phyloP scores from a whole-genome alignment of 2,797 vertebrate species.

The Pipistrellus pipistrellus region DNA sequence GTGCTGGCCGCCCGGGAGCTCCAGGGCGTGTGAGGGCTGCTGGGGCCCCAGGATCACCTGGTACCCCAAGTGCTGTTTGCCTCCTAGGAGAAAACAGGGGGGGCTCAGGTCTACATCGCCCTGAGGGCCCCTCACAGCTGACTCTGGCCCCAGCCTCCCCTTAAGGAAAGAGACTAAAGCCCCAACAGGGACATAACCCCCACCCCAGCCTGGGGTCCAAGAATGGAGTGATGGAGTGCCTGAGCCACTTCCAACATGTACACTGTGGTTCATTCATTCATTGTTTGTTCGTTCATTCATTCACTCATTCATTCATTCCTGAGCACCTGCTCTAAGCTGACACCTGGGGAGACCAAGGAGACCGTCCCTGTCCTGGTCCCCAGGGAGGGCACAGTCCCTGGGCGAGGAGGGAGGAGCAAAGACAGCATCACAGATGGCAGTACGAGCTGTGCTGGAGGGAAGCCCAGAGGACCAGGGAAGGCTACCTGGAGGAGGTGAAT shows the following conservation, averaged over 20 bases:
- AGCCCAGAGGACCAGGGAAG: background rate
- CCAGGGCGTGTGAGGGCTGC: conserved; percentile 88
- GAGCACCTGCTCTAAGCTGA: background rate
- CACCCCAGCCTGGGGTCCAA: background rate
- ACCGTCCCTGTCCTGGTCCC: background rate
- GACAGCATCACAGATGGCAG: background rate
- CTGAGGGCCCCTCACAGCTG: background rate
- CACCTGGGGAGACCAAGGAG: background rate
- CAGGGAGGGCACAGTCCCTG: background rate
- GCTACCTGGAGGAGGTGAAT: conserved; percentile 6
- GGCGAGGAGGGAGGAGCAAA: background rate
- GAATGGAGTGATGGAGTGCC: background rate
- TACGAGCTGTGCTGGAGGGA: background rate
- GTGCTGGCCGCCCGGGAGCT: conserved; percentile 81
- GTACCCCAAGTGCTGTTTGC: conserved; percentile 69
- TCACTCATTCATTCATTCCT: background rate
- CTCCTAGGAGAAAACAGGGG: conserved; percentile 58
- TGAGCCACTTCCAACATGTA: background rate
- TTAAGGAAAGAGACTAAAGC: background rate
- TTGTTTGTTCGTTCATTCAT: no score
- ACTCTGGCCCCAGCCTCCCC: background rate
- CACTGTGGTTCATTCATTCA: no score
- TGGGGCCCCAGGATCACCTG: conserved; percentile 88
- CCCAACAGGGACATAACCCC: background rate
- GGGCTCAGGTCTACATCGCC: background rate